Conservation (phyloP, 1,140 invertebrate genomes). For the Aphidius gifuensis region DNA sequence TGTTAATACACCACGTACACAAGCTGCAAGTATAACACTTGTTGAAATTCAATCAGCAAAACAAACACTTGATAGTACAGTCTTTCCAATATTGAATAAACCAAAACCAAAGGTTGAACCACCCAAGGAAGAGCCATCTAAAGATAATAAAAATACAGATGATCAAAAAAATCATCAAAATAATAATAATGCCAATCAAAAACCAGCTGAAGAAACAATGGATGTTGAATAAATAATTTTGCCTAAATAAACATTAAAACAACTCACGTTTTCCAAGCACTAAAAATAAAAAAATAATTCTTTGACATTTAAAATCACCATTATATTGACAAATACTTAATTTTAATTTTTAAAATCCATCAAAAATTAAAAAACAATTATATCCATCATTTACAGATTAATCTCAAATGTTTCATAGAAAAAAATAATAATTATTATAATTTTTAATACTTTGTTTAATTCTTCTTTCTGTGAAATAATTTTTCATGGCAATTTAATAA, state of each 20-base stretch:
- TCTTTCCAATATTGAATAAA: constrained; percentile 78
- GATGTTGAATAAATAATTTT: constrained; percentile 52
- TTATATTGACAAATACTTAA: constrained; percentile 32
- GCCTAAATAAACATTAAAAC: not conserved
- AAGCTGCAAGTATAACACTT: constrained; percentile 71
- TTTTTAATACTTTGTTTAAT: no score
- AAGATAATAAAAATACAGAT: constrained; percentile 39
- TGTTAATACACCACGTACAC: constrained; percentile 59
- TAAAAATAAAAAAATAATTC: constrained; percentile 14
- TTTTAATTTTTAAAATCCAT: constrained; percentile 2
- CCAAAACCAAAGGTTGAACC: constrained; percentile 73
- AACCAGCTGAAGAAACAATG: constrained; percentile 58
- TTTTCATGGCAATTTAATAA: no score
- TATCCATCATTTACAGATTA: no score
- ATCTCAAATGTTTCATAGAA: no score
- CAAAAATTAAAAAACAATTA: constrained; percentile 8
- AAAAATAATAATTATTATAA: no score
- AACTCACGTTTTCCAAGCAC: constrained; percentile 1
- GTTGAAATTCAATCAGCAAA: constrained; percentile 72
- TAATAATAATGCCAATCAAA: constrained; percentile 50
- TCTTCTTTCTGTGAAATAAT: no score
- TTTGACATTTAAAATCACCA: constrained; percentile 26
- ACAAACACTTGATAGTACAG: constrained; percentile 67
- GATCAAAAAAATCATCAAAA: constrained; percentile 43
- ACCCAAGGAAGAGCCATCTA: constrained; percentile 43